Conservation (phyloP, 2,797 vertebrate species). For the Euphonia xanthogaster region DNA sequence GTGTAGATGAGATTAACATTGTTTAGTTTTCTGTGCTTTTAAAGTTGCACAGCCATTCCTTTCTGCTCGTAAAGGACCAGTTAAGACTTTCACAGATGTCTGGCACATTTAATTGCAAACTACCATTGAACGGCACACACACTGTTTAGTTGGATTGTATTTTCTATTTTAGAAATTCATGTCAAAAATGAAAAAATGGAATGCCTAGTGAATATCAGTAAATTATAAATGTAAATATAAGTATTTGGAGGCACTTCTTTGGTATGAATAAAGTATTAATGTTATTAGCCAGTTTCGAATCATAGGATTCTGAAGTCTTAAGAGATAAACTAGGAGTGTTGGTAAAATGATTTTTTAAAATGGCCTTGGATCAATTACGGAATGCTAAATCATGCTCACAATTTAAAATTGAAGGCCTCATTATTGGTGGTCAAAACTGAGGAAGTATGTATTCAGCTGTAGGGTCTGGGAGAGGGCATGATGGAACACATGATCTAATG, state of each 20-base stretch:
- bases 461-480: neutral
- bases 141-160: neutral
- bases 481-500: neutral
- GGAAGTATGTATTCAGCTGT: neutral
- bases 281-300: neutral
- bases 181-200: neutral
- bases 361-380: neutral
- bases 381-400: neutral
- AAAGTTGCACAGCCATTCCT: neutral
- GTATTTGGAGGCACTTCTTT: neutral
- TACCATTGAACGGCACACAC: neutral
- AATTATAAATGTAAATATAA: neutral
- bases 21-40: neutral
- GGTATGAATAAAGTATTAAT: neutral
- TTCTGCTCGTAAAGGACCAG: neutral
- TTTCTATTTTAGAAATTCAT: constrained; percentile 16
- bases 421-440: neutral
- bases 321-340: neutral
- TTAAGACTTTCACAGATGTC: neutral
- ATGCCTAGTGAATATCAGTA: neutral
- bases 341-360: neutral
- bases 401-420: neutral
- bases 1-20: neutral
- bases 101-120: neutral
- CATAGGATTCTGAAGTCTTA: neutral